These are phyloP conservation scores for Hozukius guyotensis DNA, from an alignment of 2,797 vertebrate genomes.

Conservation along the genomic window DNA sequence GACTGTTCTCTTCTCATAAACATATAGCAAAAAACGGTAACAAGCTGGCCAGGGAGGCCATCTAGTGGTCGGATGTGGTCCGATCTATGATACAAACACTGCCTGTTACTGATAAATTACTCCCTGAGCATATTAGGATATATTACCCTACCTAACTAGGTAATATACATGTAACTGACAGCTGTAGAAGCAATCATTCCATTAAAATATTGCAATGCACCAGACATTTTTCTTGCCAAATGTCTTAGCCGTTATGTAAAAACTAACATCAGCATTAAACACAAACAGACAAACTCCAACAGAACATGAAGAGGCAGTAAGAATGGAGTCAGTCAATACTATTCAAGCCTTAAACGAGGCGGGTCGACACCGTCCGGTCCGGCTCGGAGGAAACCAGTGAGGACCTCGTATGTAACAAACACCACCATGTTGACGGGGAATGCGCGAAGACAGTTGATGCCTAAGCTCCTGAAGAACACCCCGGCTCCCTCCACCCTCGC, in stretches of 20 bases:
- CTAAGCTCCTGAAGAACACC: conserved; percentile 90
- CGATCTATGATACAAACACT: background rate
- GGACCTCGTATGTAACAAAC: conserved; percentile 88
- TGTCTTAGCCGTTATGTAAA: background rate
- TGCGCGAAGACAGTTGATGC: conserved; percentile 91
- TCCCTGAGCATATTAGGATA: conserved; percentile 1
- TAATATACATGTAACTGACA: conserved; percentile 6
- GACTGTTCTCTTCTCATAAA: background rate
- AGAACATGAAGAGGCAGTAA: background rate
- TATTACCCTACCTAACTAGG: background rate
- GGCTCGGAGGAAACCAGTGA: conserved; percentile 72
- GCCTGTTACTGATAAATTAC: background rate
- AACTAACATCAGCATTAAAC: background rate
- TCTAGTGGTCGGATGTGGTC: conserved; percentile 44
- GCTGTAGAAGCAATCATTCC: background rate
- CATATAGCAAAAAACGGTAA: background rate
- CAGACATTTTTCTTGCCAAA: background rate
- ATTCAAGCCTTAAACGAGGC: conserved; percentile 43
- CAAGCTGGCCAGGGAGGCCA: conserved; percentile 32
- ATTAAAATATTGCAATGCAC: background rate
- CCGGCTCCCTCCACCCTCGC: conserved; percentile 82
- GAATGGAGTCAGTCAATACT: background rate
- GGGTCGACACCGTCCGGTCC: conserved; percentile 4
- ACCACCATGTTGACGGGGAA: conserved; percentile 94
- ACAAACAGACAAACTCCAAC: background rate